Percentiles rank a stretch among this genome's conserved stretches.
phyloP scores from a whole-genome alignment of 2,113 vertebrate genomes.

The Sminthopsis crassicaudata region DNA sequence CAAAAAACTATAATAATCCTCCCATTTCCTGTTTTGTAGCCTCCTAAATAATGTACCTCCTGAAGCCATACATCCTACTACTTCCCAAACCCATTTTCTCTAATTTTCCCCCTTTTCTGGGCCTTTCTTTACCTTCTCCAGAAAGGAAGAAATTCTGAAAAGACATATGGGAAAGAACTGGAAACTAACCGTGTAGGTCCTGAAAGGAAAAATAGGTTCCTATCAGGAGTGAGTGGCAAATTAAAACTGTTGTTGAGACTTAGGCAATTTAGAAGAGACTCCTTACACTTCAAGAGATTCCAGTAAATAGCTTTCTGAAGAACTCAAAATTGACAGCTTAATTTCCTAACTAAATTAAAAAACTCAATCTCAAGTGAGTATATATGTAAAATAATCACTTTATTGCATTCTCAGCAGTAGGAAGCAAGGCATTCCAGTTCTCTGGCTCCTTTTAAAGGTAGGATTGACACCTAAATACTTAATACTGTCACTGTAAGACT shows the following conservation, averaged over 20 bases:
- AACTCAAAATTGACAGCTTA: background rate
- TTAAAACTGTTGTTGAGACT: background rate
- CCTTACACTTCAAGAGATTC: background rate
- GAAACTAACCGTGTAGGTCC: background rate
- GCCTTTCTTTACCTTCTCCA: background rate
- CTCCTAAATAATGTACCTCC: background rate
- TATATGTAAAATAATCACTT: slow-evolving; percentile 47
- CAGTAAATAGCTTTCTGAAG: background rate
- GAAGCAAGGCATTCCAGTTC: background rate
- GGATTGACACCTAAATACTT: background rate
- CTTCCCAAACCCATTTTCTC: background rate
- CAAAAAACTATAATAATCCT: background rate
- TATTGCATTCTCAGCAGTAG: slow-evolving; percentile 56
- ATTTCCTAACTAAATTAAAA: background rate
- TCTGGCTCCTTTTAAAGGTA: background rate
- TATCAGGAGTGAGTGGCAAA: background rate
- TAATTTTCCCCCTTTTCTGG: background rate
- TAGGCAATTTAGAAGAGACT: background rate
- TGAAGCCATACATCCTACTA: background rate
- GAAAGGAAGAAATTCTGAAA: background rate
- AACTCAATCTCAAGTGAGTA: slow-evolving; percentile 11
- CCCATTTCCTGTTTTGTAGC: background rate
- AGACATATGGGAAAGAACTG: background rate
- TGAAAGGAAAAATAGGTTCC: background rate
- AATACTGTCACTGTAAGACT: background rate